phyloP scores from a whole-genome alignment of 2,113 vertebrate genomes.

The Oxygymnocypris stewartii region DNA sequence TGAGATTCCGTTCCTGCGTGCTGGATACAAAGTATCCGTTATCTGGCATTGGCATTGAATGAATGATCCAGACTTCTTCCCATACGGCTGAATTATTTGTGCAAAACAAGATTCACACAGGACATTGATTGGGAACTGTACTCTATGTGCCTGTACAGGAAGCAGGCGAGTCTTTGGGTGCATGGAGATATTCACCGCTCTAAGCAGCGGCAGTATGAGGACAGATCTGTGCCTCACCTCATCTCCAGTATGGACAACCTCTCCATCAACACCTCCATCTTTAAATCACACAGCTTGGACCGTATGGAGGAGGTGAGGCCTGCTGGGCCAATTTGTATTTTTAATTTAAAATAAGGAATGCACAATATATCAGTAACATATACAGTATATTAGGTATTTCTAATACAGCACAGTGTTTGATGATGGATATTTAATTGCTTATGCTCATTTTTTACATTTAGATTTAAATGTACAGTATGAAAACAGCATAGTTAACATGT shows the following conservation, averaged over 20 bases:
- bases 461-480: not conserved
- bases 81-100: not conserved
- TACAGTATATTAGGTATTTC: not conserved
- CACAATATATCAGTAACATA: not conserved
- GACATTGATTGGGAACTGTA: not conserved
- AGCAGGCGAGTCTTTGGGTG: conserved; percentile 85
- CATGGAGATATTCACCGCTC: conserved; percentile 83
- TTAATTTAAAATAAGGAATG: not conserved
- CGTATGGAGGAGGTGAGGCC: conserved; percentile 79
- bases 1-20: not conserved
- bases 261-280: conserved; percentile 72
- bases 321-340: not conserved
- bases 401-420: not conserved
- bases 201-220: conserved; percentile 71
- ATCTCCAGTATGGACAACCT: conserved; percentile 84
- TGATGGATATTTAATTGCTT: not conserved
- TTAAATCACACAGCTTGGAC: conserved; percentile 70
- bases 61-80: not conserved
- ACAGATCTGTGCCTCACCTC: conserved; percentile 79
- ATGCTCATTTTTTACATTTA: not conserved
- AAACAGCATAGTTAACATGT: not conserved
- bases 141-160: conserved; percentile 73
- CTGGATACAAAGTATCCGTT: not conserved
- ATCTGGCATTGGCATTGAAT: not conserved
- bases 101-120: not conserved